phyloP scores from a whole-genome alignment of 2,797 vertebrate species.

The Acomys russatus region DNA sequence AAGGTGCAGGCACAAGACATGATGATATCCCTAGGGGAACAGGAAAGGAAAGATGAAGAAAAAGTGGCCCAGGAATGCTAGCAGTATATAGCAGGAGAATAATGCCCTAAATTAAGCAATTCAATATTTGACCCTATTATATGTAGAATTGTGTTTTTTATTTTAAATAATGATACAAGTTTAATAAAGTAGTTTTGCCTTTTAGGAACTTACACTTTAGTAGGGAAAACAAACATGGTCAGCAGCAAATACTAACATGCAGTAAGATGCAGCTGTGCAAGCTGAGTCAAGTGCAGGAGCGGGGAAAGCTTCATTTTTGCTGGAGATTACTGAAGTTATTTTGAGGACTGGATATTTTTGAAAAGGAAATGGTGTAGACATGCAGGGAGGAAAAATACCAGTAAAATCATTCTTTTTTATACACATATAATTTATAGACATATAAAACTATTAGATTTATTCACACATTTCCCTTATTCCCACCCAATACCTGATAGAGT shows the following conservation, averaged over 20 bases:
- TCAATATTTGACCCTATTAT: not conserved
- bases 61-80: not conserved
- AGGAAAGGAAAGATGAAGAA: not conserved
- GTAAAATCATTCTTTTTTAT: slow-evolving; percentile 46
- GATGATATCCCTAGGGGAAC: too few species aligned
- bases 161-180: not conserved
- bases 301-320: not conserved
- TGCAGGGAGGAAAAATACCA: not conserved
- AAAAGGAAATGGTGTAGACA: slow-evolving; percentile 30
- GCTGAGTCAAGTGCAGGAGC: not conserved
- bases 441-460: not conserved
- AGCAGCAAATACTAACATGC: not conserved
- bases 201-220: slow-evolving; percentile 39
- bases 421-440: not conserved
- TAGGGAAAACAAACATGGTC: slow-evolving; percentile 22
- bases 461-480: not conserved
- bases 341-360: not conserved
- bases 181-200: slow-evolving; percentile 19
- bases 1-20: not conserved
- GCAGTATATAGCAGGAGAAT: not conserved
- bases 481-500: not conserved
- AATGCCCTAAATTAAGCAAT: not conserved
- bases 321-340: not conserved
- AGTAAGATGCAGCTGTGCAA: not conserved
- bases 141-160: not conserved